Evolutionary conservation across 2,888 invertebrate genomes (phyloP), one percentile per base, ranked within the genome.

Genomic region (Athrips mouffetella): DNA sequence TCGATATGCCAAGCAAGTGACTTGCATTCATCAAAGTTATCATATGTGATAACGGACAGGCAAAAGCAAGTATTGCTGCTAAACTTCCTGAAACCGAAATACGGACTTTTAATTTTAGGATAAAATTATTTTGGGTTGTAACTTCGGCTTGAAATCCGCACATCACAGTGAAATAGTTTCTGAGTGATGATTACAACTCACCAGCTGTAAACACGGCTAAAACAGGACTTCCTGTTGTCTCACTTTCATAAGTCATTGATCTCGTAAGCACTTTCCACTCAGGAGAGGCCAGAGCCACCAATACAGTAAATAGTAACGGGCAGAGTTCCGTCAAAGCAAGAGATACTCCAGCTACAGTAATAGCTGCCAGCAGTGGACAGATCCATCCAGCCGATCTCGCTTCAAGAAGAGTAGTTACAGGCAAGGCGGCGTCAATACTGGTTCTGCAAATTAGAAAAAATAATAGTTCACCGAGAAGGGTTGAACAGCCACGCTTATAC

Each of bases 131-230:
- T 25, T 33, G n/a, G 33, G 5, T 42, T 44, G 30, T 48, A 21
- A 23, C 21, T 11, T 27, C 15, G 2, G 33, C 1, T 33, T 15
- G 3, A 2, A 11, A 2, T 2, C 5, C 8, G 2, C 6, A 15
- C 3, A 2, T 3, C 6, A 15, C 3, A 33, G 4, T 7, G 4
- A 1, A 8, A 35, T 16, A 35, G 16, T 8, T 27, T 27, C n/a
- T 8, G 7, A 18, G 10, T 11, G 10, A 45, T 15, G n/a, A 16
- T 31, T 30, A n/a, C n/a, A 13, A 62, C 70, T 53, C 60, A 90
- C 91, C 91, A 64, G 90, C 91, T 48, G 90, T 90, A 62, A 91
- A 91, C 27, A 91, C 91, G n/a, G 91, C 91, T 20, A 91, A 66
- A 1, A 91, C 90, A 2, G 91, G 91, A 53, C 91, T 91, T 23